These are phyloP conservation scores for Ceratoteleas bidentatus DNA, from an alignment of 1,140 invertebrate species.

Conservation along the genomic window DNA sequence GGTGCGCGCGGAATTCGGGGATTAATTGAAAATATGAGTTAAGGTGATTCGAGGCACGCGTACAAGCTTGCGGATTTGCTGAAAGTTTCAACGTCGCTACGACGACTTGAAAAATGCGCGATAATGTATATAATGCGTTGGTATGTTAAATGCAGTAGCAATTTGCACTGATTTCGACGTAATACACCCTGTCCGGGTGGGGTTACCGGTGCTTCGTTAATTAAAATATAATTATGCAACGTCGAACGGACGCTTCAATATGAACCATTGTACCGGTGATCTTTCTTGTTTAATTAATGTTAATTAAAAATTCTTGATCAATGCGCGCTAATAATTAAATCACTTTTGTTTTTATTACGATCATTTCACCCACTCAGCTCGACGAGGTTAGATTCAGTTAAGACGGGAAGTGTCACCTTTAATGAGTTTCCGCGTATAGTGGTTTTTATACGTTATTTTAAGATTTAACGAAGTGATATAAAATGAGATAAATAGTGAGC, in stretches of 20 bases:
- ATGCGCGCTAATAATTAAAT: neutral
- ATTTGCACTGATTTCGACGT: neutral
- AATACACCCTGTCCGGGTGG: neutral
- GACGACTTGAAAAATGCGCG: too few relatives aligned
- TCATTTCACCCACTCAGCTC: too few relatives aligned
- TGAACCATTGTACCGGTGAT: neutral
- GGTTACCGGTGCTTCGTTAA: neutral
- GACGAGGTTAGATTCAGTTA: too few relatives aligned
- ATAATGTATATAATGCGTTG: neutral
- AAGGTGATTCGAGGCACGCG: neutral
- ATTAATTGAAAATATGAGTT: conserved; percentile 27
- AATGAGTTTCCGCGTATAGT: too few relatives aligned
- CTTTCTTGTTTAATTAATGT: conserved; percentile 7
- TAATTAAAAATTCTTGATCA: conserved; percentile 3
- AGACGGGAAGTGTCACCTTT: too few relatives aligned
- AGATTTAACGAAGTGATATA: too few relatives aligned
- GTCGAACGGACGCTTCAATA: neutral
- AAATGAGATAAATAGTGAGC: too few relatives aligned
- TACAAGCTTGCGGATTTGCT: neutral
- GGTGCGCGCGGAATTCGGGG: conserved; percentile 5
- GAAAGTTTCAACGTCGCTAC: neutral
- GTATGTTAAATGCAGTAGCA: neutral
- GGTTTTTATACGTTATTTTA: too few relatives aligned
- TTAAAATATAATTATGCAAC: conserved; percentile 12
- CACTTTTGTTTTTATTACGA: too few relatives aligned